Conservation (phyloP, 2,797 vertebrate genomes). For the Margarornis squamiger region DNA sequence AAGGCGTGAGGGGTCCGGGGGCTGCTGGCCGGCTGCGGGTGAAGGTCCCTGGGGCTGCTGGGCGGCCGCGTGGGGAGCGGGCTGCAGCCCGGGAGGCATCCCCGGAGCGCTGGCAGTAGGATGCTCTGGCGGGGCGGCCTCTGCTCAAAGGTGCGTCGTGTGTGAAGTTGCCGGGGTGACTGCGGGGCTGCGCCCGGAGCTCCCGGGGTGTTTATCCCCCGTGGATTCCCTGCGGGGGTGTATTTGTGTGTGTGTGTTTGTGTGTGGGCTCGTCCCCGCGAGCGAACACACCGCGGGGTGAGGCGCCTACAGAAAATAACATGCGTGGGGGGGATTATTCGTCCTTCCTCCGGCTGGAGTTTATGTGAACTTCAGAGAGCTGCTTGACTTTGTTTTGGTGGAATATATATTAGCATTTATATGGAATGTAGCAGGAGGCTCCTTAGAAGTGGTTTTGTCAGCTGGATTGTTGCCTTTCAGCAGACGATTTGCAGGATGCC, state of each 20-base stretch:
- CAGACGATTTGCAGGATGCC: not conserved
- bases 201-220: not conserved
- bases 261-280: not conserved
- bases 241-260: not conserved
- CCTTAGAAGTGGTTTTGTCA: not conserved
- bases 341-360: conserved; percentile 49
- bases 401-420: conserved; percentile 23
- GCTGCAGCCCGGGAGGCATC: too few relatives aligned
- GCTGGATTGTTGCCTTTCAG: not conserved
- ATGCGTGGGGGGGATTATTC: not conserved
- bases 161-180: not conserved
- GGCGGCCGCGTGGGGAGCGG: too few relatives aligned
- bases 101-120: not conserved
- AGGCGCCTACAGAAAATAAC: not conserved
- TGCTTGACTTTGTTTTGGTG: conserved; percentile 53
- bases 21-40: not conserved
- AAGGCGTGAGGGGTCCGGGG: too few relatives aligned
- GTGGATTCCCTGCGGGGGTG: too few relatives aligned
- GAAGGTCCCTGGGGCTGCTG: not conserved
- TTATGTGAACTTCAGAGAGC: conserved; percentile 54
- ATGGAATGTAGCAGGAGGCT: not conserved
- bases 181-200: not conserved
- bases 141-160: not conserved
- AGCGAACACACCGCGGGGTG: not conserved
- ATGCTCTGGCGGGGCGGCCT: not conserved